Evolutionary conservation across 2,797 vertebrate genomes (phyloP), one percentile per base, ranked within the genome.

Genomic region (Pteronotus mesoamericanus): DNA sequence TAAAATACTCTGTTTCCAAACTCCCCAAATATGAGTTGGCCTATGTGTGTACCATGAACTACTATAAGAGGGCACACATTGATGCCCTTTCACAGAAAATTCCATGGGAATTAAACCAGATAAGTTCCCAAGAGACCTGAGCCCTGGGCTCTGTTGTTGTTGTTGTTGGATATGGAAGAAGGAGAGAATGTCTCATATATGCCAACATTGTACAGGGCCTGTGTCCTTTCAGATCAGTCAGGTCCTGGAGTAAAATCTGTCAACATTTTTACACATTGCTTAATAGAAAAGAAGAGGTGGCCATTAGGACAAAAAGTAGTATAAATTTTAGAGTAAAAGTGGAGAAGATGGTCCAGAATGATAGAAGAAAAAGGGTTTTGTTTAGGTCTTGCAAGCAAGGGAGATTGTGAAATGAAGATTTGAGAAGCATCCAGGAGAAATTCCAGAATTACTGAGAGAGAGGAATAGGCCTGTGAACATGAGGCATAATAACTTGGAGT

Each of bases 131-230:
- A 19, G 61, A 64, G 26, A 34, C 69, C 80, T 68, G 29, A 7
- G 64, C 16, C 21, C 37, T 9, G 37, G 51, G 22, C 61, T 51
- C 44, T 44, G 74, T 8, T 6, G 34, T 4, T 44, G 46, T 5
- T 42, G n/a, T 42, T n/a, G 14, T 15, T 74, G 64, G 68, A 22
- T 53, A 18, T 3, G 6, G 66, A 26, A 85, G 14, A 32, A 77
- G 26, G 79, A 16, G 55, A 26, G 12, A 15, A 15, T 24, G 44
- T 82, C 46, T 51, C n/a, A 16, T 4, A 3, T 22, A 68, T 2
- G 22, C 18, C 51, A 32, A 0, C 0, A 1, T 22, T 6, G 7
- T 0, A 37, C 42, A 37, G 24, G 11, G 48, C 16, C 18, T 6
- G 74, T 6, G 19, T 1, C 9, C 37, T 32, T 48, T 55, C 10